Percentiles rank a stretch among this genome's conserved stretches.
These are phyloP conservation scores for Stegophylla sp. DNA, from an alignment of 2,888 invertebrate genomes.

Conservation along the genomic window DNA sequence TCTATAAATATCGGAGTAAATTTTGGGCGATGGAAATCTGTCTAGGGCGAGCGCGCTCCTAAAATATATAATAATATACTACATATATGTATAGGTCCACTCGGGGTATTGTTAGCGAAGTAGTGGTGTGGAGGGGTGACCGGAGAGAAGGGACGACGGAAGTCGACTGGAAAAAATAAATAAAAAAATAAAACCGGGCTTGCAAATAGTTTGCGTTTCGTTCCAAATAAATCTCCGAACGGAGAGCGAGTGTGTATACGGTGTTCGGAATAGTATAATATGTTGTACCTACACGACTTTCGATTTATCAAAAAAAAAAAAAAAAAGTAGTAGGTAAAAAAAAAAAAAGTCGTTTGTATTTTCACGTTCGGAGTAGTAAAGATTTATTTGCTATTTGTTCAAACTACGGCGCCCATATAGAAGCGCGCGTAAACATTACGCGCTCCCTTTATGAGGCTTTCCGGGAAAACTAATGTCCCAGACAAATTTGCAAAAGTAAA, in stretches of 20 bases:
- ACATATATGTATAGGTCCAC: too few relatives aligned
- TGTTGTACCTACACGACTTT: not conserved
- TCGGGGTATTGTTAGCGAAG: too few relatives aligned
- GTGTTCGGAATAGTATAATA: not conserved
- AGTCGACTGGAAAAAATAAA: not conserved
- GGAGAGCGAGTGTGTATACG: not conserved
- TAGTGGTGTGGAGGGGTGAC: too few relatives aligned
- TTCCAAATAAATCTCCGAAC: constrained; percentile 7
- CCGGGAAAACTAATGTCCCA: not conserved
- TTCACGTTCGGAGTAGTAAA: not conserved
- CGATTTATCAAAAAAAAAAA: constrained; percentile 23
- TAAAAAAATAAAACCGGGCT: not conserved
- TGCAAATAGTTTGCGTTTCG: not conserved
- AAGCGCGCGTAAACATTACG: constrained; percentile 1
- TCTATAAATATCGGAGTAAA: too few relatives aligned
- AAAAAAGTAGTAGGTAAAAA: constrained; percentile 12
- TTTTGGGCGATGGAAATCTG: too few relatives aligned
- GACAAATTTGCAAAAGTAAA: constrained; percentile 3
- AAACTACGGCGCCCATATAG: constrained; percentile 17
- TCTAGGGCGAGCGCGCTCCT: too few relatives aligned
- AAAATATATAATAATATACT: too few relatives aligned
- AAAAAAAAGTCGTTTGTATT: not conserved
- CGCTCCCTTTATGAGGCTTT: not conserved
- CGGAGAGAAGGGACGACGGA: not conserved
- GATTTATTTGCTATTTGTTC: constrained; percentile 11